Percentiles rank a stretch among this genome's conserved stretches.
phyloP scores from a whole-genome alignment of 2,888 invertebrate genomes.

The Pristionchus arcanus region DNA sequence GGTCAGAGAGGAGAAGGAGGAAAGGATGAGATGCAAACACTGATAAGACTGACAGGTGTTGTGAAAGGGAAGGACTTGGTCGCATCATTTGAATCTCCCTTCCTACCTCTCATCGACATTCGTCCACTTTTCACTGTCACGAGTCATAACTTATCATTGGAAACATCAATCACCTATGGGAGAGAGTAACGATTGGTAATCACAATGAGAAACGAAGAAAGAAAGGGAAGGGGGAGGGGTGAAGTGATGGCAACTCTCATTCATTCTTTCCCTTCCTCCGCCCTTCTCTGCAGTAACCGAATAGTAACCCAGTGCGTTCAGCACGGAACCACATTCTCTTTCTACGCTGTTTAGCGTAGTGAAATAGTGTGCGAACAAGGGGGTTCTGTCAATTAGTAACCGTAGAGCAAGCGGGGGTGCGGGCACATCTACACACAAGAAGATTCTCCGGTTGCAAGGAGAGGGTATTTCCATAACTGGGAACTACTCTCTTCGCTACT shows the following conservation, averaged over 20 bases:
- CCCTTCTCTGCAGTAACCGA: conserved; percentile 28
- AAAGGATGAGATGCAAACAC: background rate
- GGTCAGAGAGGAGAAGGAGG: conserved; percentile 2
- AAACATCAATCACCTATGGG: conserved; percentile 5
- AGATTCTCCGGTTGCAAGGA: background rate
- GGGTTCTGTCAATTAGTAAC: background rate
- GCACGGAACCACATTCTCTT: background rate
- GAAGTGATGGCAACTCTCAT: background rate
- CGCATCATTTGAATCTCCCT: conserved; percentile 8
- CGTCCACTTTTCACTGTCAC: background rate
- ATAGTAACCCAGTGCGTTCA: background rate
- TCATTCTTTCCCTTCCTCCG: background rate
- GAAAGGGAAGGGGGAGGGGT: background rate
- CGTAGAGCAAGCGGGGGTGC: background rate
- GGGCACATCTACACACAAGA: background rate
- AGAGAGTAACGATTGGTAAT: conserved; percentile 4
- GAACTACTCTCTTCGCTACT: background rate
- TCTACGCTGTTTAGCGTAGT: background rate
- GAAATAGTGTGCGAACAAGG: background rate
- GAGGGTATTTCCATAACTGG: background rate
- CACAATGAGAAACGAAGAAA: background rate
- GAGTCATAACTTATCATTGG: conserved; percentile 41
- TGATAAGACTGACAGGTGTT: conserved; percentile 19
- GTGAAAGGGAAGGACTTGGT: background rate
- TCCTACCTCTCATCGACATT: conserved; percentile 19